phyloP scores from a whole-genome alignment of 2,797 vertebrate genomes.

The Podarcis siculus region DNA sequence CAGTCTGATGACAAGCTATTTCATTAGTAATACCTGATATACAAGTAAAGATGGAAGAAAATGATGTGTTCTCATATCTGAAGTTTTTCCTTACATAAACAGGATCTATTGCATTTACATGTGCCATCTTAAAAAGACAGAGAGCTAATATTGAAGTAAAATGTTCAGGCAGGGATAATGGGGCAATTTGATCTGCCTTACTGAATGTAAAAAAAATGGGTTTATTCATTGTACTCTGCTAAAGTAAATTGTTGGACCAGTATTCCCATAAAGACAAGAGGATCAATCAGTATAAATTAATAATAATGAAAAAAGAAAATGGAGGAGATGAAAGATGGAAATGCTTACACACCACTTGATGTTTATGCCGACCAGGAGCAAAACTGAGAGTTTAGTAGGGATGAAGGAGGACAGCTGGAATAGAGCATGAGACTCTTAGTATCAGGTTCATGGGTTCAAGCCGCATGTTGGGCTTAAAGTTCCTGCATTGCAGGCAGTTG shows the following conservation, averaged over 20 bases:
- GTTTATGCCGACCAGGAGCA: not conserved
- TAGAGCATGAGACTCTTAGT: too few species aligned
- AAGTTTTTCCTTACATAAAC: constrained; percentile 55
- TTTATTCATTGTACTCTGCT: not conserved
- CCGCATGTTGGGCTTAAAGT: too few species aligned
- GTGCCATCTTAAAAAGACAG: constrained; percentile 36
- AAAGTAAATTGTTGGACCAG: not conserved
- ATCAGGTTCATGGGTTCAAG: too few species aligned
- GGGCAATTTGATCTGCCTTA: constrained; percentile 34
- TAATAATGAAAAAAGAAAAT: constrained; percentile 10
- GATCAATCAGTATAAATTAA: not conserved
- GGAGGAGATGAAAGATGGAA: constrained; percentile 6
- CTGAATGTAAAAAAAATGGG: constrained; percentile 30
- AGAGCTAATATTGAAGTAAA: constrained; percentile 56
- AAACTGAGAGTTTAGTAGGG: constrained; percentile 3
- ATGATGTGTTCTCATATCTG: constrained; percentile 35
- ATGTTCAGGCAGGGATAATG: constrained; percentile 44
- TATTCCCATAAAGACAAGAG: constrained; percentile 24
- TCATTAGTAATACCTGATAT: constrained; percentile 42
- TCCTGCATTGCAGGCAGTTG: too few species aligned
- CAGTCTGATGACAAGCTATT: constrained; percentile 62
- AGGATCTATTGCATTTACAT: constrained; percentile 47
- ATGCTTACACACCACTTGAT: constrained; percentile 16
- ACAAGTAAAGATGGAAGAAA: constrained; percentile 40
- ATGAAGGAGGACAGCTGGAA: too few species aligned